Evolutionary conservation across 2,113 vertebrate genomes (phyloP).

Genomic region (Xenopus borealis): DNA sequence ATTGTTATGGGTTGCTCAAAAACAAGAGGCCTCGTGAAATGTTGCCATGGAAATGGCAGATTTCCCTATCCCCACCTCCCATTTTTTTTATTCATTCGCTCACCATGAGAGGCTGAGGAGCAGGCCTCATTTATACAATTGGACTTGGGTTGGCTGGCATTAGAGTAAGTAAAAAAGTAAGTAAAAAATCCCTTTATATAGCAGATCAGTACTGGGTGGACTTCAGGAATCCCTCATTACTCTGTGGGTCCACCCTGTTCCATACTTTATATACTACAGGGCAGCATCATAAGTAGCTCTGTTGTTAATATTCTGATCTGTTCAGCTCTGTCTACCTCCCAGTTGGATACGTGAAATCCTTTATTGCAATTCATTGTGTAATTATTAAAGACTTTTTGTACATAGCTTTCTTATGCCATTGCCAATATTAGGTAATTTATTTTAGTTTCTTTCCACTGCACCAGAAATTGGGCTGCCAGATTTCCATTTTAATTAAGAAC

Average conservation of each 20-base stretch:
- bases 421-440: not conserved
- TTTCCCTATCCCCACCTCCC: not conserved
- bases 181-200: not conserved
- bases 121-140: not conserved
- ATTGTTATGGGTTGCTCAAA: slow-evolving; percentile 29
- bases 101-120: not conserved
- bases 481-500: slow-evolving; percentile 3
- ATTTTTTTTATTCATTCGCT: not conserved
- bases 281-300: not conserved
- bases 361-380: not conserved
- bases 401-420: not conserved
- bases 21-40: slow-evolving; percentile 21
- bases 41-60: slow-evolving; percentile 27
- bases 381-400: not conserved
- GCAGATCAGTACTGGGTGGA: not conserved
- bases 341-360: not conserved
- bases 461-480: not conserved
- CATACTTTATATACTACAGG: too few species aligned
- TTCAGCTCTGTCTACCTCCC: not conserved
- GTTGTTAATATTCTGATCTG: not conserved
- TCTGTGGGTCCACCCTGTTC: too few species aligned
- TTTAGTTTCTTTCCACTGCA: not conserved
- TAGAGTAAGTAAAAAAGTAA: not conserved
- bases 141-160: not conserved
- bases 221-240: not conserved